These are phyloP conservation scores for Atlantisia rogersi DNA, from an alignment of 2,113 vertebrate genomes.

Conservation along the genomic window DNA sequence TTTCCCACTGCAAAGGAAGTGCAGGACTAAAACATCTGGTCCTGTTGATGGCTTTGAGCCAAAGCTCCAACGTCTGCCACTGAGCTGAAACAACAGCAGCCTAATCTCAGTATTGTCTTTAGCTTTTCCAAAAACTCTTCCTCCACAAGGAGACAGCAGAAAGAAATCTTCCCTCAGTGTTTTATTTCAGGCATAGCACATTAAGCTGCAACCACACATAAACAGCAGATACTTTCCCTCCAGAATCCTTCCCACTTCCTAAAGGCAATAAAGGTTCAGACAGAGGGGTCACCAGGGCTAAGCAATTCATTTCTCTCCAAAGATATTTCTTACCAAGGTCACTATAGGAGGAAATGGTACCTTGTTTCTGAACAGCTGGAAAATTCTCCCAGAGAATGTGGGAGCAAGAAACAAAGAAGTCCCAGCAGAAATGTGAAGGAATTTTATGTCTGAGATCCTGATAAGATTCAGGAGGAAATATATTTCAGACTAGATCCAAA, in stretches of 20 bases:
- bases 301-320: not conserved
- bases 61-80: slow-evolving; percentile 84
- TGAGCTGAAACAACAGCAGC: slow-evolving; percentile 87
- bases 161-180: slow-evolving; percentile 76
- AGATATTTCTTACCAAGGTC: not conserved
- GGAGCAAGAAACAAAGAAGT: not conserved
- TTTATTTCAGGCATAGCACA: slow-evolving; percentile 39
- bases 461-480: not conserved
- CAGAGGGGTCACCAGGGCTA: not conserved
- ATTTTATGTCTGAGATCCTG: not conserved
- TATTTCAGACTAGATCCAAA: not conserved
- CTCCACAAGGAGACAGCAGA: slow-evolving; percentile 67
- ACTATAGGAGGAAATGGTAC: not conserved
- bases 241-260: not conserved
- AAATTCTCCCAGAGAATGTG: not conserved
- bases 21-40: slow-evolving; percentile 79
- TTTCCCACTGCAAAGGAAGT: slow-evolving; percentile 61
- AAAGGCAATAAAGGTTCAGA: not conserved
- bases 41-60: slow-evolving; percentile 76
- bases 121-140: slow-evolving; percentile 73
- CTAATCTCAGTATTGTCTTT: slow-evolving; percentile 87
- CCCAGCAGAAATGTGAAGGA: not conserved
- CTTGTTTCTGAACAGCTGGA: not conserved
- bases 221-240: not conserved
- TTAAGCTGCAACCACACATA: slow-evolving; percentile 25